A percentile compares a stretch with the other conserved stretches of the same genome.
Evolutionary conservation across 2,888 invertebrate genomes (phyloP).

Genomic region (Flexamia atlantica): DNA sequence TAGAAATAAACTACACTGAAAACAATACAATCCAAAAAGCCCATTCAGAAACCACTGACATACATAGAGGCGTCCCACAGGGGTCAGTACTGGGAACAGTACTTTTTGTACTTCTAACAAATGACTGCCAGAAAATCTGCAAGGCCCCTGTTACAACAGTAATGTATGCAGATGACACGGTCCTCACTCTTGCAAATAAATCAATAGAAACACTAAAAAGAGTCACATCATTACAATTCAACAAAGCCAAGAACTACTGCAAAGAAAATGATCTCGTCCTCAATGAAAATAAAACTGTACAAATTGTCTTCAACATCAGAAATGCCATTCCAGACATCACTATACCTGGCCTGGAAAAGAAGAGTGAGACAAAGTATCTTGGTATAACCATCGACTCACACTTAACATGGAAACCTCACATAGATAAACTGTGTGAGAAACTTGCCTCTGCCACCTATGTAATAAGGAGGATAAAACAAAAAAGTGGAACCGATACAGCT

Average conservation of each 20-base stretch:
- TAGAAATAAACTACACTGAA: neutral
- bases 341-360: neutral
- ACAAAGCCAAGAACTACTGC: slow-evolving; percentile 9
- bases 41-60: neutral
- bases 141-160: neutral
- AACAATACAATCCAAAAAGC: neutral
- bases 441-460: slow-evolving; percentile 18
- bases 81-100: slow-evolving; percentile 21
- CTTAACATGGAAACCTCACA: slow-evolving; percentile 10
- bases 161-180: slow-evolving; percentile 30
- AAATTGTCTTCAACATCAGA: neutral
- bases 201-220: neutral
- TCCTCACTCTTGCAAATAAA: slow-evolving; percentile 23
- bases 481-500: neutral
- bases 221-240: neutral
- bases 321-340: neutral
- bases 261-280: slow-evolving; percentile 3
- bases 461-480: slow-evolving; percentile 8
- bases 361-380: slow-evolving; percentile 20
- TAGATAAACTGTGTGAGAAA: slow-evolving; percentile 5
- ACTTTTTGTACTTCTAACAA: slow-evolving; percentile 15
- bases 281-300: slow-evolving; percentile 18
- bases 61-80: slow-evolving; percentile 1
- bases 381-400: neutral
- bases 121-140: slow-evolving; percentile 1